Evolutionary conservation across 2,888 invertebrate species (phyloP).

Genomic region (Cryptosula pallasiana): DNA sequence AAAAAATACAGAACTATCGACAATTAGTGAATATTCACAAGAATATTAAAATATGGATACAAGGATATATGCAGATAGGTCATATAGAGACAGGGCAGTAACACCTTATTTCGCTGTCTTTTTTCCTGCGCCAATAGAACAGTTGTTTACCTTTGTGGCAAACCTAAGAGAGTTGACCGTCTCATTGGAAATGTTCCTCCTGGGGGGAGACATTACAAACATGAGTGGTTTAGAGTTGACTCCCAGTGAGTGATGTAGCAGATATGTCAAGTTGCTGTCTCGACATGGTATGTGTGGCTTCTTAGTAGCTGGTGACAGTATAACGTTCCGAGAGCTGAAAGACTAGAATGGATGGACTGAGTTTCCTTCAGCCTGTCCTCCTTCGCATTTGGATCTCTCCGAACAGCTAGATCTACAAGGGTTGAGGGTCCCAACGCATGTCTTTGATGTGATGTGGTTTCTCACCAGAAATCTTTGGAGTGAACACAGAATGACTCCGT

Average conservation of each 20-base stretch:
- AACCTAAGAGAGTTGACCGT: constrained; percentile 83
- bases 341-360: constrained; percentile 69
- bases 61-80: no score
- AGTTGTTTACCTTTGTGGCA: constrained; percentile 74
- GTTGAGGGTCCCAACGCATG: constrained; percentile 57
- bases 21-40: no score
- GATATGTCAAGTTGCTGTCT: constrained; percentile 81
- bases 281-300: constrained; percentile 80
- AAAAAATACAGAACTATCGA: no score
- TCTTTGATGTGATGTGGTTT: constrained; percentile 50
- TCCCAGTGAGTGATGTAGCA: constrained; percentile 80
- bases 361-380: constrained; percentile 79
- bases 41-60: no score
- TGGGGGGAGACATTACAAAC: constrained; percentile 84
- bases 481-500: constrained; percentile 81
- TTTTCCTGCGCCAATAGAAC: constrained; percentile 66
- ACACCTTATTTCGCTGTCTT: constrained; percentile 37
- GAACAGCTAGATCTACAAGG: constrained; percentile 82
- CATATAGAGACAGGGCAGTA: no score
- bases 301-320: constrained; percentile 76
- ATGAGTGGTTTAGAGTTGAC: constrained; percentile 89
- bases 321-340: constrained; percentile 76
- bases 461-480: constrained; percentile 59
- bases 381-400: constrained; percentile 70
- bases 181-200: constrained; percentile 75